Evolutionary conservation across 2,113 vertebrate species (phyloP).

Genomic region (Glareola pratincola): DNA sequence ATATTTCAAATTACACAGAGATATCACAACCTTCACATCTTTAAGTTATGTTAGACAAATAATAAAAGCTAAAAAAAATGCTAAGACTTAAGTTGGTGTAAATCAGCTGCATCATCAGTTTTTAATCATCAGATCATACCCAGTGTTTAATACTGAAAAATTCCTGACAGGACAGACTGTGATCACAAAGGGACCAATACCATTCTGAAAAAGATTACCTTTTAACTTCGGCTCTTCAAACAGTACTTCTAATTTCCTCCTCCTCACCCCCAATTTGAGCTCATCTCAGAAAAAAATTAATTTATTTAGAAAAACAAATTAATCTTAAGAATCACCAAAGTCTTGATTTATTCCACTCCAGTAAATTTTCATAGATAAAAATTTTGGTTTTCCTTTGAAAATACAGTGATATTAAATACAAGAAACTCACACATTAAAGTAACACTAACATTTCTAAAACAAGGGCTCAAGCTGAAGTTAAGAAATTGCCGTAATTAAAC

Average conservation of each 20-base stretch:
- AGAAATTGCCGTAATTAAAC: slow-evolving; percentile 62
- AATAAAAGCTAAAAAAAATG: background rate
- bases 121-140: background rate
- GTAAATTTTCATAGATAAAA: background rate
- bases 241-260: background rate
- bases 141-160: background rate
- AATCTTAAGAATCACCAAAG: background rate
- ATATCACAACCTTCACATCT: background rate
- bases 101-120: background rate
- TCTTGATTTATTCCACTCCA: background rate
- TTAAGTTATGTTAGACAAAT: background rate
- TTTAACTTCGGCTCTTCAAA: background rate
- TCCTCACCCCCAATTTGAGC: background rate
- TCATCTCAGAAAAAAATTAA: background rate
- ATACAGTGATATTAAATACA: background rate
- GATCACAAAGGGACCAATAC: background rate
- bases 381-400: background rate
- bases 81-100: background rate
- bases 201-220: background rate
- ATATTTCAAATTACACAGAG: background rate
- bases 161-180: background rate
- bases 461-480: background rate
- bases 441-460: slow-evolving; percentile 32
- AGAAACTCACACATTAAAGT: background rate
- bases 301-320: background rate